Evolutionary conservation across 2,888 invertebrate genomes (phyloP).

Genomic region (Melinaea menophilus): DNA sequence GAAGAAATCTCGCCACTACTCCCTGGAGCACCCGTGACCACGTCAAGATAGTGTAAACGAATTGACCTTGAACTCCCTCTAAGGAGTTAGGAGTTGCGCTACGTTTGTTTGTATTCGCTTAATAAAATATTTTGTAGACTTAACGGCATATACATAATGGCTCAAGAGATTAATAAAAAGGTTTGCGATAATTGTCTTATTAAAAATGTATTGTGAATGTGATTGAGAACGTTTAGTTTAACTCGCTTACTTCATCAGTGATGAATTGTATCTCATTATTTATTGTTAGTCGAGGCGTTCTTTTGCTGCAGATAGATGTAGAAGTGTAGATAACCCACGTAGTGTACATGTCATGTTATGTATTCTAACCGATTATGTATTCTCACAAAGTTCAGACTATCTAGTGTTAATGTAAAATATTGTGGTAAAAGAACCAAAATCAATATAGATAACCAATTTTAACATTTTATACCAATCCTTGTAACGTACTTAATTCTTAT

Average conservation of each 20-base stretch:
- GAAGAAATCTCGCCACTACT: slow-evolving; percentile 92
- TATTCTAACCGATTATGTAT: slow-evolving; percentile 20
- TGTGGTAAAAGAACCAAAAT: slow-evolving; percentile 70
- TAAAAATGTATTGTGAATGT: slow-evolving; percentile 32
- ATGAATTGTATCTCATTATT: slow-evolving; percentile 51
- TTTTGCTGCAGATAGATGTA: slow-evolving; percentile 56
- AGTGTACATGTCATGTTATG: slow-evolving; percentile 41
- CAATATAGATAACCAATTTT: slow-evolving; percentile 68
- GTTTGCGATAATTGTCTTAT: slow-evolving; percentile 26
- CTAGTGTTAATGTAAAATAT: slow-evolving; percentile 39
- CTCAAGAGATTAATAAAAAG: slow-evolving; percentile 18
- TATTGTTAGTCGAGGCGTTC: slow-evolving; percentile 55
- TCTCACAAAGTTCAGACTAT: no score
- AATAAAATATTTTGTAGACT: slow-evolving; percentile 10
- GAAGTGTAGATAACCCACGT: slow-evolving; percentile 73
- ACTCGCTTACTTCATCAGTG: slow-evolving; percentile 21
- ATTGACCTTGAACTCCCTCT: slow-evolving; percentile 36
- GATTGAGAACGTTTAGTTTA: slow-evolving; percentile 31
- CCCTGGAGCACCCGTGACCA: slow-evolving; percentile 89
- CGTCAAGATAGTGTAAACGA: slow-evolving; percentile 34
- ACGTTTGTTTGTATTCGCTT: slow-evolving; percentile 6
- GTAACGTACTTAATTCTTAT: slow-evolving; percentile 76
- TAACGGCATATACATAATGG: slow-evolving; percentile 18
- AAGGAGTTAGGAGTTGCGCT: slow-evolving; percentile 19
- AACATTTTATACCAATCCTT: slow-evolving; percentile 77